Base-by-base conservation (phyloP, 2,888 invertebrate genomes). In the Plagodis pulveraria region DNA sequence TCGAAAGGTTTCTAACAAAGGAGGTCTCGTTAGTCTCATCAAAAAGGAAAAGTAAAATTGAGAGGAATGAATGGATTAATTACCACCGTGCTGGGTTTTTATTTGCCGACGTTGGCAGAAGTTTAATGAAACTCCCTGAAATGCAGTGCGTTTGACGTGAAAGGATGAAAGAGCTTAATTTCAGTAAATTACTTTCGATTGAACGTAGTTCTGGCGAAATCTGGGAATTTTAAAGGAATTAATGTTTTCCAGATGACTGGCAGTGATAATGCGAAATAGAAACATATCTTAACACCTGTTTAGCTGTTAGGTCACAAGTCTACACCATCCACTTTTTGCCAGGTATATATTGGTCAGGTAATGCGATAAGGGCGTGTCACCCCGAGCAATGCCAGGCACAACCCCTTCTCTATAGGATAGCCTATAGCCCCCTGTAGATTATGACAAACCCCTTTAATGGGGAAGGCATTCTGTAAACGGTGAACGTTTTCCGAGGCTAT, bases 41-140 rank as follows among this genome's bases (percentile, higher is more conserved):
- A 50, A 60, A 63, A 56, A 62, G 56, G 33, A 58, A 61, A 59
- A 62, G 69, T 70, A 66, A 70, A 70, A 71, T 70, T 73, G 51
- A 65, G 59, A 57, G 44, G 55, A 62, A 46, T 58, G 74, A 78
- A 59, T 72, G 68, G 70, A 81, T 82, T 77, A 73, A 56, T 49
- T 57, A 52, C 54, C 62, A 59, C 65, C 58, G 65, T 62, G 65
- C 56, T 61, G 35, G 53, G 65, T 68, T 73, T 77, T 70, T 62
- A 65, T 67, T 67, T 61, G 72, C 65, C 45, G 40, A 58, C 53
- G 34, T 33, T 22, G 38, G 33, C 33, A 50, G 34, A 43, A 50
- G 22, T 53, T 53, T 45, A 44, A 53, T 49, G 10, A 54, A 53
- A 46, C 12, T 58, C 44, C 12, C 38, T 34, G 48, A 48, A 44